phyloP scores from a whole-genome alignment of 1,140 invertebrate genomes.

The Schlechtendalia chinensis region DNA sequence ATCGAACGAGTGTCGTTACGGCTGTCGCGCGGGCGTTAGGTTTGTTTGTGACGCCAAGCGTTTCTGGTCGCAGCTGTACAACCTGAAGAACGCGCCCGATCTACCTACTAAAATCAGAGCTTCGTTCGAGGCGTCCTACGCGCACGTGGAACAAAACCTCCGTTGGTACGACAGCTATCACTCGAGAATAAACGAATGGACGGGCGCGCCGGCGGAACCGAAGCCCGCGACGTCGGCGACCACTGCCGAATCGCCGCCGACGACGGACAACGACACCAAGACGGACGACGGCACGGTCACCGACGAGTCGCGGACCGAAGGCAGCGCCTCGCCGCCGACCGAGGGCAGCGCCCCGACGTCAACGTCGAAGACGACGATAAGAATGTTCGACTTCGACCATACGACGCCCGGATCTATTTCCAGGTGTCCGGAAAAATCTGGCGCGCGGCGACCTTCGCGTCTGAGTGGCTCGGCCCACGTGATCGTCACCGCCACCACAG shows the following conservation, averaged over 20 bases:
- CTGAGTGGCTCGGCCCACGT: not conserved
- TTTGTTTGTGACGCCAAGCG: too few species aligned
- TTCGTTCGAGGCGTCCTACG: constrained; percentile 19
- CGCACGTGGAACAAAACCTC: not conserved
- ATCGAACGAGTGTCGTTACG: too few species aligned
- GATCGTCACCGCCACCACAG: not conserved
- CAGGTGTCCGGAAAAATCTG: not conserved
- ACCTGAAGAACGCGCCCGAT: not conserved
- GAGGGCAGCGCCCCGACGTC: too few species aligned
- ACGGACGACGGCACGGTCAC: too few species aligned
- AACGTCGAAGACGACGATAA: too few species aligned
- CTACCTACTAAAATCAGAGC: not conserved
- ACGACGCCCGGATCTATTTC: not conserved
- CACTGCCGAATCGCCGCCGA: not conserved
- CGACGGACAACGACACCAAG: not conserved
- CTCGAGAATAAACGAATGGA: not conserved
- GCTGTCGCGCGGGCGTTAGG: too few species aligned
- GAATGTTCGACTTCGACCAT: not conserved
- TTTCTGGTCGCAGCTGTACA: not conserved
- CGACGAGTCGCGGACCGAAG: too few species aligned
- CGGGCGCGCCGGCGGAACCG: not conserved
- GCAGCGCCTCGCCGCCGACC: too few species aligned
- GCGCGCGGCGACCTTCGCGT: too few species aligned
- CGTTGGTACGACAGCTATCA: constrained; percentile 10
- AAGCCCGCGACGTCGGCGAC: too few species aligned